These are phyloP conservation scores for Amniataba percoides DNA, from an alignment of 2,797 vertebrate species.

Conservation along the genomic window DNA sequence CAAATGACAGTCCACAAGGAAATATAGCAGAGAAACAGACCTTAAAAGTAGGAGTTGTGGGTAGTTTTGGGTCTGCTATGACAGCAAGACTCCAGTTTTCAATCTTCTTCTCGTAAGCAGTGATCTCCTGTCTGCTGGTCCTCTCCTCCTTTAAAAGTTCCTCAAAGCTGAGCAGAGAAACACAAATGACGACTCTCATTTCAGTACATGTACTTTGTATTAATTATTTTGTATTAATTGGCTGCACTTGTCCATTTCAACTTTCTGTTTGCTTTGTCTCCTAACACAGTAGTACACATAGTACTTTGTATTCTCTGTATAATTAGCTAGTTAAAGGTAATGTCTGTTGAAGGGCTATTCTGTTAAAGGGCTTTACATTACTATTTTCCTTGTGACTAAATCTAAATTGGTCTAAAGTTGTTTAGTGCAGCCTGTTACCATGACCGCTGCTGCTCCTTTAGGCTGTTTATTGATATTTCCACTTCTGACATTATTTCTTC, in stretches of 20 bases:
- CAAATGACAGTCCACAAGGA: neutral
- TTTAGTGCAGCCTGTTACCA: constrained; percentile 79
- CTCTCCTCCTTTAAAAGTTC: constrained; percentile 92
- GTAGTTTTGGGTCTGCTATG: constrained; percentile 70
- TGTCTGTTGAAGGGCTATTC: neutral
- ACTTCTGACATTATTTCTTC: constrained; percentile 92
- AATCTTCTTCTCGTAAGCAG: constrained; percentile 90
- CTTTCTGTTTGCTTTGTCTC: neutral
- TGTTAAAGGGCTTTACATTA: neutral
- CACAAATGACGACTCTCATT: neutral
- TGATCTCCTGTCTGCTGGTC: constrained; percentile 87
- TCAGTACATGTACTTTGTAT: neutral
- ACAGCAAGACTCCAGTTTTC: constrained; percentile 85
- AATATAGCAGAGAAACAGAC: constrained; percentile 46
- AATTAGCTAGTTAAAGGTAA: neutral
- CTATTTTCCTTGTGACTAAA: neutral
- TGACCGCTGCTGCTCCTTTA: constrained; percentile 90
- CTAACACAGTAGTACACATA: neutral
- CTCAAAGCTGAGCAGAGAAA: constrained; percentile 86
- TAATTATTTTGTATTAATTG: too few species aligned
- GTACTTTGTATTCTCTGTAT: neutral
- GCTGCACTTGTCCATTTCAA: too few species aligned
- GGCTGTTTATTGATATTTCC: constrained; percentile 88
- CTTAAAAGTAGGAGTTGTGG: constrained; percentile 67
- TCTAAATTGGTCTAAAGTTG: neutral